Base-by-base conservation (phyloP, 2,113 vertebrate genomes). In the Gallinago undulata region DNA sequence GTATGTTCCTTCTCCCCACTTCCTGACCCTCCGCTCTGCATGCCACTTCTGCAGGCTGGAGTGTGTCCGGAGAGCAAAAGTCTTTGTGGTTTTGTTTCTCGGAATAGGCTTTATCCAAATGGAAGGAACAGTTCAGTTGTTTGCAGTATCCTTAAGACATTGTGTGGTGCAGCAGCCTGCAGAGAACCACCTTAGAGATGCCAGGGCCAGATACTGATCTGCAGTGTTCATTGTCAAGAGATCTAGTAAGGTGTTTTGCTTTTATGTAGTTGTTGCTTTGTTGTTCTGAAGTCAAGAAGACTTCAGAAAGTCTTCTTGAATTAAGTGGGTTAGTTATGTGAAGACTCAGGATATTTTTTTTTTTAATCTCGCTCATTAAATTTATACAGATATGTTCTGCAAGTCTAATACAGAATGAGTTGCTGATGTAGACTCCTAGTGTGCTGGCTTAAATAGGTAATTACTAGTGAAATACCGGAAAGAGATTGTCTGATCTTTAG, bases 1-100 rank as follows among this genome's bases (percentile, higher is more conserved):
- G n/a, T 76, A 95, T 93, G 95, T 81, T 66, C 63, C 45, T 90
- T 87, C 77, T 87, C 53, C 64, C 35, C 35, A 60, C 53, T 90
- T 84, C 73, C 56, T 73, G 68, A 41, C 68, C n/a, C 59, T 84
- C 28, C 3, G 1, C 56, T 33, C 56, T 33, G 28, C 18, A 3
- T 79, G 77, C 35, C 12, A 5, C 67, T 92, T 70, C 76, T 94
- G 80, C 69, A 22, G 70, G 22, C 85, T 70, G 48, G 31, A 82
- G 7, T 19, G 48, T 30, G 11, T 63, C 57, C 0, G 6, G 62
- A 63, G 13, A 93, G 62, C 68, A 78, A 30, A 60, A 82, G 15
- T 31, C 85, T 81, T 35, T 22, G 4, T 50, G 27, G 6, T 24
- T 77, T 64, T 86, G 31, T 75, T 87, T 55, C 72, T 60, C 68